Conservation (phyloP, 2,888 invertebrate genomes). For the Drosophila falleni region DNA sequence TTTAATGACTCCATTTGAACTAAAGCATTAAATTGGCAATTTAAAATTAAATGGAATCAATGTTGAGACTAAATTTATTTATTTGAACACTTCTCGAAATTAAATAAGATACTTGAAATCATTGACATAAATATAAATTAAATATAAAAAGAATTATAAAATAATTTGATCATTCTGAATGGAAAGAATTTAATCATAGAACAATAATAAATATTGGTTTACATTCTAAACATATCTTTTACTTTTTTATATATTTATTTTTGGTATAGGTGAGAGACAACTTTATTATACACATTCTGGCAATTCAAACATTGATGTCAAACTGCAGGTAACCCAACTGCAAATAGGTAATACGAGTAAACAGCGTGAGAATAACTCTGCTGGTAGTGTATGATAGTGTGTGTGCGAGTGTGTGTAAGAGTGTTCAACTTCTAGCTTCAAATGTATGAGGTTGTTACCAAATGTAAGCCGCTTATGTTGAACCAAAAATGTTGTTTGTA, state of each 20-base stretch:
- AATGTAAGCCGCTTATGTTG: constrained; percentile 76
- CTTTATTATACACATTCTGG: constrained; percentile 32
- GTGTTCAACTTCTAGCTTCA: constrained; percentile 6
- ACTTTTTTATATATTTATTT: constrained; percentile 8
- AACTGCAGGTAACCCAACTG: constrained; percentile 67
- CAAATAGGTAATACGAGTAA: constrained; percentile 60
- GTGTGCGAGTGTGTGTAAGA: neutral
- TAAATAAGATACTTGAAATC: neutral
- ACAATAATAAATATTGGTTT: neutral
- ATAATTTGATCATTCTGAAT: neutral
- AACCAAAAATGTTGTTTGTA: constrained; percentile 71
- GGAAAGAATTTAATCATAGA: neutral
- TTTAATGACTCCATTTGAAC: neutral
- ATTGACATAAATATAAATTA: neutral
- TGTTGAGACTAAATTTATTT: neutral
- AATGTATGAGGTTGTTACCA: constrained; percentile 59
- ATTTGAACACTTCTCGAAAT: neutral
- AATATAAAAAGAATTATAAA: no score
- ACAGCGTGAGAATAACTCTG: constrained; percentile 13
- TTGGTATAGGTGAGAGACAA: constrained; percentile 38
- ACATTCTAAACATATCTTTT: no score
- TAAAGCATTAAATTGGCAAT: neutral
- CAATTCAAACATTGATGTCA: constrained; percentile 67
- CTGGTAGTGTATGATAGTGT: neutral
- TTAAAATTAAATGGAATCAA: neutral